Evolutionary conservation across 2,888 invertebrate genomes (phyloP), one percentile per base, ranked within the genome.

Genomic region (Drosophila neotestacea): DNA sequence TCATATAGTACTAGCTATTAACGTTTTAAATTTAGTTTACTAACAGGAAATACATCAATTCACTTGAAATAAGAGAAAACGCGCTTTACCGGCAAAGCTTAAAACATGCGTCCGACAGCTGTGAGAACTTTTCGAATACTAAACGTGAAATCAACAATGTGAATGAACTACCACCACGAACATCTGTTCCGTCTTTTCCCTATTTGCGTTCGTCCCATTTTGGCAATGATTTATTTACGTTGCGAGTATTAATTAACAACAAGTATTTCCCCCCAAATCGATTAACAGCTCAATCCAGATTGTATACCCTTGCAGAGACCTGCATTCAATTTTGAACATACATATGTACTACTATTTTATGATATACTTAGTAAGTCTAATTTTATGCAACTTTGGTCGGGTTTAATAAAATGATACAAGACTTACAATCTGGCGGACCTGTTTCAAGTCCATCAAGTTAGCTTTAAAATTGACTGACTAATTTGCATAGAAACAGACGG

Each of bases 31-130:
- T 46, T 28, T n/a, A 4, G 16, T 41, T 56, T 64, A 50, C 32
- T 27, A 39, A 6, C 42, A 5, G 38, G 44, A 30, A 46, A 34
- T 36, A 6, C 6, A 11, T 5, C 41, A 44, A 9, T 48, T 39
- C 30, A 56, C 39, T 16, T 16, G 22, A 22, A 42, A 10, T 5
- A 13, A 30, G 6, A 39, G 61, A 32, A 55, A 50, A 44, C 58
- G 56, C 68, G 54, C 54, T 46, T 63, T 70, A 67, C 86, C 84
- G 77, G 67, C 69, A 67, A 67, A 71, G 27, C 38, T 16, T 46
- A 47, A 70, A 64, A 42, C 59, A 34, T 59, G 73, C 79, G 81
- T 79, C 75, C 68, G 70, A 51, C 79, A 84, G 77, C 87, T 84
- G 73, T 75, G 79, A 71, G 70, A 83, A 81, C 83, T 69, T 46